phyloP scores from a whole-genome alignment of 2,888 invertebrate species.

The Cynaeus angustus region DNA sequence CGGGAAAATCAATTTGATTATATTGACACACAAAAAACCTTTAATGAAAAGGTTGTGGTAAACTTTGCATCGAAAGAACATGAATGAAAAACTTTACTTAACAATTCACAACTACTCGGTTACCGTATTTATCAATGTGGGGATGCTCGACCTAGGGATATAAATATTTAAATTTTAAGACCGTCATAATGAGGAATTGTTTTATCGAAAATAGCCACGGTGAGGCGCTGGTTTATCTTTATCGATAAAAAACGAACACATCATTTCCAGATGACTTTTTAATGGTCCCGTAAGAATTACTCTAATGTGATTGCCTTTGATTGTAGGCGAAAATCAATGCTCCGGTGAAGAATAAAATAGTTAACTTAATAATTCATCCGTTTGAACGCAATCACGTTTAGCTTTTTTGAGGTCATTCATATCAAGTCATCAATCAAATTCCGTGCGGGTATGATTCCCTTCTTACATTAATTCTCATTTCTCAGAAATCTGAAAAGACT shows the following conservation, averaged over 20 bases:
- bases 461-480: not conserved
- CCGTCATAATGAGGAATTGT: constrained; percentile 2
- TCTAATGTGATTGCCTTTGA: constrained; percentile 1
- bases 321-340: not conserved
- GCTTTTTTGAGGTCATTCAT: not conserved
- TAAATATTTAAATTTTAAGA: constrained; percentile 29
- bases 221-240: not conserved
- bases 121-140: constrained; percentile 7
- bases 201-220: constrained; percentile 13
- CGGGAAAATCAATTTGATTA: constrained; percentile 65
- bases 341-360: not conserved
- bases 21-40: constrained; percentile 54
- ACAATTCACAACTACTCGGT: not conserved
- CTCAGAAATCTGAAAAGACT: not conserved
- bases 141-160: constrained; percentile 1
- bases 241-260: not conserved
- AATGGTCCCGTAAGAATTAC: not conserved
- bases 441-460: not conserved
- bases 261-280: not conserved
- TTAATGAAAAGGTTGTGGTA: constrained; percentile 13
- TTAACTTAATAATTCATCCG: not conserved
- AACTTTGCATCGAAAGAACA: not conserved
- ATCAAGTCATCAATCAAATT: constrained; percentile 6
- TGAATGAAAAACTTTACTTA: constrained; percentile 32
- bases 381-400: not conserved